These are phyloP conservation scores for Ctenicera cuprea DNA, from an alignment of 2,888 invertebrate genomes.

Conservation along the genomic window DNA sequence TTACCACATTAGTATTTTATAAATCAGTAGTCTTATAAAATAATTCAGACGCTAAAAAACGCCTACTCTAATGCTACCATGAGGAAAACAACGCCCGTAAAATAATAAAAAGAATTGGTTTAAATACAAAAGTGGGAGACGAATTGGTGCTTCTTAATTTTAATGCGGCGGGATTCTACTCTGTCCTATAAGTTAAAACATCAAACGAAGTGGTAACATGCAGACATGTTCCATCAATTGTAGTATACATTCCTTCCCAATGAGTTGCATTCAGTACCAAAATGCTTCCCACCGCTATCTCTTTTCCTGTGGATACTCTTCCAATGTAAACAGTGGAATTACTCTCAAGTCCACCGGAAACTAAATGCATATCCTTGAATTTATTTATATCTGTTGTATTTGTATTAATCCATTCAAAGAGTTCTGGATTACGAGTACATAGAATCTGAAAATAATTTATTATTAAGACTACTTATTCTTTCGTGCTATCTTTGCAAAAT, in stretches of 20 bases:
- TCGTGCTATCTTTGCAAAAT: no score
- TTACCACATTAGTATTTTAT: no score
- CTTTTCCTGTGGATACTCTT: slow-evolving; percentile 13
- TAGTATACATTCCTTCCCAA: neutral
- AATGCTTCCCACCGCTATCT: slow-evolving; percentile 29
- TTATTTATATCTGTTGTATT: slow-evolving; percentile 10
- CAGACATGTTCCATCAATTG: neutral
- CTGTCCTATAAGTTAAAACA: no score
- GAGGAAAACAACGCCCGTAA: neutral
- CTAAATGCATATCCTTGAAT: slow-evolving; percentile 12
- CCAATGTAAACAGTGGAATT: slow-evolving; percentile 36
- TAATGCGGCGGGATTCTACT: neutral
- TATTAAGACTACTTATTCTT: neutral
- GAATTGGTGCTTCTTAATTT: neutral
- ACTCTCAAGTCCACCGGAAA: slow-evolving; percentile 26
- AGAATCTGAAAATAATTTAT: slow-evolving; percentile 18
- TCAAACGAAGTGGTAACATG: neutral
- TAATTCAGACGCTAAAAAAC: no score
- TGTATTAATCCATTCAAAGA: slow-evolving; percentile 40
- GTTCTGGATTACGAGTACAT: slow-evolving; percentile 32
- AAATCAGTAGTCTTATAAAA: no score
- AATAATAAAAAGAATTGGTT: neutral
- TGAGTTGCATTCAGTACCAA: neutral
- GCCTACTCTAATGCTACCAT: no score
- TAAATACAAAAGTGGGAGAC: neutral